Percentiles rank a stretch among this genome's conserved stretches.
These are phyloP conservation scores for Epizoanthus stellaris DNA, from an alignment of 92 coral and sea anemone species.

Conservation along the genomic window DNA sequence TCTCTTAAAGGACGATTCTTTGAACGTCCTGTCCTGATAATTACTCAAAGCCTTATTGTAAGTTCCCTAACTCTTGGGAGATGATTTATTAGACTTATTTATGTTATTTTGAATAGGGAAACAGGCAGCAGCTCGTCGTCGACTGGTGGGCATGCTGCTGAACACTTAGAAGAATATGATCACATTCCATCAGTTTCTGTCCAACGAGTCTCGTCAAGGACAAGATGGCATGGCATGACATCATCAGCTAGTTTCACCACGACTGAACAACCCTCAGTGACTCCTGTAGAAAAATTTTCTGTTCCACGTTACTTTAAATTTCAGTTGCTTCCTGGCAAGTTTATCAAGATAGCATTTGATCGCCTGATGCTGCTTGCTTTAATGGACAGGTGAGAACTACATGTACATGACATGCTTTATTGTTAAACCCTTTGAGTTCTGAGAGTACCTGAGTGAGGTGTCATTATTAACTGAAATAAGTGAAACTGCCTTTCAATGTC, in stretches of 20 bases:
- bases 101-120: slow-evolving; percentile 59
- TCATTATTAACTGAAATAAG: too few relatives aligned
- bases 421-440: too few relatives aligned
- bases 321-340: slow-evolving; percentile 89
- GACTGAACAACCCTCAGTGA: slow-evolving; percentile 62
- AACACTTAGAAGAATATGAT: slow-evolving; percentile 65
- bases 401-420: too few relatives aligned
- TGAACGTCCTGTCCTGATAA: too few relatives aligned
- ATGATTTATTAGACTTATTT: too few relatives aligned
- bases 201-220: slow-evolving; percentile 59
- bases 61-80: neutral
- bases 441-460: too few relatives aligned
- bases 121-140: slow-evolving; percentile 88
- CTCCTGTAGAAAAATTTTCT: slow-evolving; percentile 78
- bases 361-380: slow-evolving; percentile 93
- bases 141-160: slow-evolving; percentile 38
- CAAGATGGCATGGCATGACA: slow-evolving; percentile 79
- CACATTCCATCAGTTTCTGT: slow-evolving; percentile 59
- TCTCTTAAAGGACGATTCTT: too few relatives aligned
- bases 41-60: neutral
- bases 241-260: slow-evolving; percentile 73
- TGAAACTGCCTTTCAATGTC: too few relatives aligned
- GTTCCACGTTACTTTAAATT: slow-evolving; percentile 93
- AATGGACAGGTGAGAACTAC: slow-evolving; percentile 83
- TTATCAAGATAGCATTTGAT: slow-evolving; percentile 91